These are phyloP conservation scores for Nymphalis io DNA, from an alignment of 1,140 invertebrate species.

Conservation along the genomic window DNA sequence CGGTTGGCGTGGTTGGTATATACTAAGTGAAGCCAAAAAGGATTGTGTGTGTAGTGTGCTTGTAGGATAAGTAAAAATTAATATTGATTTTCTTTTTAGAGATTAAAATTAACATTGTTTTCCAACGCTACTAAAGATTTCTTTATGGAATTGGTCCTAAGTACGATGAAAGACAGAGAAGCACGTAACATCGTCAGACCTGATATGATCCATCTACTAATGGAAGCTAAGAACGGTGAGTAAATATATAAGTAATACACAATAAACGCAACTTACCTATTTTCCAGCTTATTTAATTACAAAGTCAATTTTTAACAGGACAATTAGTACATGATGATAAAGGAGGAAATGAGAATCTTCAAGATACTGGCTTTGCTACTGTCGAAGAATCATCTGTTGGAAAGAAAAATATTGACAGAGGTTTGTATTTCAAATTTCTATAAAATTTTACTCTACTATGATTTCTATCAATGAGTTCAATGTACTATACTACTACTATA, in stretches of 20 bases:
- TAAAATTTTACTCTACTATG: not conserved
- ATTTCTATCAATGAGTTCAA: no score
- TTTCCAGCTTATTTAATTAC: not conserved
- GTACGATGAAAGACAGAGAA: slow-evolving; percentile 79
- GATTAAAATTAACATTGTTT: slow-evolving; percentile 58
- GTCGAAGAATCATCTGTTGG: slow-evolving; percentile 66
- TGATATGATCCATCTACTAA: slow-evolving; percentile 78
- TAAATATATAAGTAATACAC: not conserved
- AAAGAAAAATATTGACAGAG: slow-evolving; percentile 48
- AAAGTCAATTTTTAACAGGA: slow-evolving; percentile 23
- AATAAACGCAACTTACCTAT: not conserved
- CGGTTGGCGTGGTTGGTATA: no score
- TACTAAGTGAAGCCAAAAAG: no score
- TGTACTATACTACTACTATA: no score
- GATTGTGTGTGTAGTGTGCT: no score
- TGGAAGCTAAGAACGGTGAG: slow-evolving; percentile 68
- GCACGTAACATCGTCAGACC: slow-evolving; percentile 62
- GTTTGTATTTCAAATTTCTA: slow-evolving; percentile 27
- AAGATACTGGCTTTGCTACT: slow-evolving; percentile 72
- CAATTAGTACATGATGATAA: slow-evolving; percentile 45
- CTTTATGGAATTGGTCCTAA: slow-evolving; percentile 77
- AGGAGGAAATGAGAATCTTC: slow-evolving; percentile 20
- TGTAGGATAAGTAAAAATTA: no score
- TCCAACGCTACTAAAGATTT: slow-evolving; percentile 69
- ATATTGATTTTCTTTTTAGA: slow-evolving; percentile 37